phyloP scores from a whole-genome alignment of 2,113 vertebrate species.

The Archocentrus centrarchus region DNA sequence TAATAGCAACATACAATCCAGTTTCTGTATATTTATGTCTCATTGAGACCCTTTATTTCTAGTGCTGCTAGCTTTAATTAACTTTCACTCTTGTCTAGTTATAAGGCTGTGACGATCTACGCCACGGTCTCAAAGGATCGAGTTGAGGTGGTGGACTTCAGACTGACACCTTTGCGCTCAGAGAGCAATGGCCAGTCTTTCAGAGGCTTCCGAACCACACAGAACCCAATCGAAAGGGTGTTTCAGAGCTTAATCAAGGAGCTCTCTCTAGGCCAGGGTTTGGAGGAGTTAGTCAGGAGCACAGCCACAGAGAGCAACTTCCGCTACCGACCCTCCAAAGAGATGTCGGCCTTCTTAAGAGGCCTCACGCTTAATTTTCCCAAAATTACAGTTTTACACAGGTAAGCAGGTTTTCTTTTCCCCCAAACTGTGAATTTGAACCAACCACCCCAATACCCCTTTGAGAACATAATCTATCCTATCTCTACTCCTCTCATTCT shows the following conservation, averaged over 20 bases:
- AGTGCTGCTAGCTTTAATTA: neutral
- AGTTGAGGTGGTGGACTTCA: conserved; percentile 89
- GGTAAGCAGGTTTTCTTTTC: conserved; percentile 47
- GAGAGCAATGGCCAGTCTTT: conserved; percentile 67
- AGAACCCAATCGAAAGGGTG: conserved; percentile 83
- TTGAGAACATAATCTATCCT: neutral
- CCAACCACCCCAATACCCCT: neutral
- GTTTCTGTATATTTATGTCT: neutral
- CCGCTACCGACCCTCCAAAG: conserved; percentile 87
- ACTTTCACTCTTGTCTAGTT: conserved; percentile 78
- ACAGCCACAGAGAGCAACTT: conserved; percentile 86
- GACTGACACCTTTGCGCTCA: conserved; percentile 80
- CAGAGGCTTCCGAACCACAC: conserved; percentile 64
- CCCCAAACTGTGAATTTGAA: neutral
- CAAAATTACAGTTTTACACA: conserved; percentile 87
- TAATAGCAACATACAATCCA: neutral
- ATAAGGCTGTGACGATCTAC: conserved; percentile 82
- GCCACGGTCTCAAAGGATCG: conserved; percentile 83
- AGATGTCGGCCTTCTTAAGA: conserved; percentile 86
- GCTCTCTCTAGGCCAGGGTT: conserved; percentile 89
- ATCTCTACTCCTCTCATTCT: neutral
- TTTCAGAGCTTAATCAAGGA: conserved; percentile 91
- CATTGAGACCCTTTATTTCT: neutral
- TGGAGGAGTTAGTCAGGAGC: conserved; percentile 85
- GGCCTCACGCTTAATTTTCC: conserved; percentile 93